Conservation (phyloP, 2,113 vertebrate species). For the Tragelaphus buxtoni region DNA sequence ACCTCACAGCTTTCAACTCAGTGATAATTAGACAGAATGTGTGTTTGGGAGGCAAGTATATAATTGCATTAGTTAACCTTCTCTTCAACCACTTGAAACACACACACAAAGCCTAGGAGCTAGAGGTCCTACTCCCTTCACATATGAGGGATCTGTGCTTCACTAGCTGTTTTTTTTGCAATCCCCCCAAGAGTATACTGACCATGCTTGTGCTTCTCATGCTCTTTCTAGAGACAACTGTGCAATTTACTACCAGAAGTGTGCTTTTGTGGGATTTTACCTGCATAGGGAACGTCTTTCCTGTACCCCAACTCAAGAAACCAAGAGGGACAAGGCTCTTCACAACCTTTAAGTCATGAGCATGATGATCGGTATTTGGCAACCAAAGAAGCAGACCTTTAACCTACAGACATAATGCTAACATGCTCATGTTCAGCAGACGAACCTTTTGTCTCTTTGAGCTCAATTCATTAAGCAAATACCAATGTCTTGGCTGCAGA, state of each 20-base stretch:
- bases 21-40: neutral
- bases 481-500: neutral
- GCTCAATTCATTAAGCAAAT: slow-evolving; percentile 50
- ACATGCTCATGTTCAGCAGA: slow-evolving; percentile 30
- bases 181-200: neutral
- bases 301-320: neutral
- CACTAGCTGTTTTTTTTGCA: neutral
- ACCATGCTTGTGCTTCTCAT: neutral
- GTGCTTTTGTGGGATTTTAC: slow-evolving; percentile 39
- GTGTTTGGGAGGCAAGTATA: neutral
- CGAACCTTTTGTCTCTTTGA: slow-evolving; percentile 24
- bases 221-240: neutral
- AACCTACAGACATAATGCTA: slow-evolving; percentile 21
- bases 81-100: neutral
- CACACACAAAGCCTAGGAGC: neutral
- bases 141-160: slow-evolving; percentile 34
- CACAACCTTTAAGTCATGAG: neutral
- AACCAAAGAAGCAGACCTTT: slow-evolving; percentile 33
- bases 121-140: slow-evolving; percentile 4
- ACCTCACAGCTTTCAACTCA: neutral
- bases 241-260: neutral
- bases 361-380: slow-evolving; percentile 8
- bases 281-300: neutral
- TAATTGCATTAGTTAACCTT: neutral
- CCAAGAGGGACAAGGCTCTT: neutral